Conservation (phyloP, 2,888 invertebrate genomes). For the Cataglyphis albicans region DNA sequence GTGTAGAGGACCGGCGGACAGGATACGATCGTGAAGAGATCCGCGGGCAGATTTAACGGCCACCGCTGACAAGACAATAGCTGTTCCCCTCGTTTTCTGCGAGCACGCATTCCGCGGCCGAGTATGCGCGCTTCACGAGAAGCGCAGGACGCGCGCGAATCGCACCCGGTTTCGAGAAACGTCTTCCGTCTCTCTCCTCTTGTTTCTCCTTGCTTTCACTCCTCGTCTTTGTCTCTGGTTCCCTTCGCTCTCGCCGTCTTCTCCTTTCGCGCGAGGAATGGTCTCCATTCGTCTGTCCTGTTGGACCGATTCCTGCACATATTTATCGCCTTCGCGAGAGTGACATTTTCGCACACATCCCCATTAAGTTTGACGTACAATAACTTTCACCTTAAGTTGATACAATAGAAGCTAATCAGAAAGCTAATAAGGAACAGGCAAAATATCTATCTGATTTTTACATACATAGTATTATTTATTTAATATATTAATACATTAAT, state of each 20-base stretch:
- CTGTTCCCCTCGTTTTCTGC: slow-evolving; percentile 82
- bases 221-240: slow-evolving; percentile 49
- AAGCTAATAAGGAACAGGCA: too few relatives aligned
- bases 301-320: slow-evolving; percentile 71
- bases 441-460: too few relatives aligned
- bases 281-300: slow-evolving; percentile 76
- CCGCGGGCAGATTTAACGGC: slow-evolving; percentile 84
- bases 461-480: too few relatives aligned
- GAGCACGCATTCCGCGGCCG: slow-evolving; percentile 81
- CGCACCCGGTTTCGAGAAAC: slow-evolving; percentile 56
- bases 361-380: too few relatives aligned
- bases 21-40: slow-evolving; percentile 83
- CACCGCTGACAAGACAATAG: slow-evolving; percentile 85
- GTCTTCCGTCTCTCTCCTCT: slow-evolving; percentile 56
- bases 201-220: slow-evolving; percentile 45
- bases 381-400: too few relatives aligned
- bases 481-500: too few relatives aligned
- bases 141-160: slow-evolving; percentile 66
- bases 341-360: slow-evolving; percentile 81
- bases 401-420: too few relatives aligned
- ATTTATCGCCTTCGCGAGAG: slow-evolving; percentile 78
- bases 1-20: slow-evolving; percentile 28
- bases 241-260: slow-evolving; percentile 31
- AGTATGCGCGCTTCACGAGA: slow-evolving; percentile 77
- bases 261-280: slow-evolving; percentile 66